Base-by-base conservation (phyloP, 2,888 invertebrate species). In the Philonicus albiceps region DNA sequence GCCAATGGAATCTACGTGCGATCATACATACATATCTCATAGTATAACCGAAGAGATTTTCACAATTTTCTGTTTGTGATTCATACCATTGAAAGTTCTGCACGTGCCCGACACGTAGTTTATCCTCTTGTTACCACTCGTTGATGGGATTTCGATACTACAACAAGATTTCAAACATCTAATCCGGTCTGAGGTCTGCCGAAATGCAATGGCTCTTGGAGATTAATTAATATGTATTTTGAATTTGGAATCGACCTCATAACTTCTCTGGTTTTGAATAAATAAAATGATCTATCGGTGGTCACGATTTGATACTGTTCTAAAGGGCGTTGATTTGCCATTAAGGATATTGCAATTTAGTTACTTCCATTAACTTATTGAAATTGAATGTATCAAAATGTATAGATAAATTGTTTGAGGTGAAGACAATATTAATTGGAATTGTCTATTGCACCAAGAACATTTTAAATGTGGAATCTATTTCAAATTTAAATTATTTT, bases 21-120 rank as follows among this genome's bases (percentile, higher is more conserved):
- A 64, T 3, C 27, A 64, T 27, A 64, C 27, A 64, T 22, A 64
- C 53, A 53, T 19, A 78, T 22, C 11, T 43, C n/a, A 78, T 78
- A 78, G 43, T 16, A 78, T 16, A 78, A 49, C 49, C 16, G 43
- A 78, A 43, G 78, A 78, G 78, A 78, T 78, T 78, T 78, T 78
- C 78, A 78, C 49, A 43, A 78, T 78, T 78, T 78, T 78, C 49
- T 30, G 30, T 78, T 78, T 78, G 43, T 49, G 78, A 78, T 78
- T 78, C 78, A 78, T 37, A 16, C 53, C 30, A 78, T 49, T 78
- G 78, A 78, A 78, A 78, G 43, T 43, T 78, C n/a, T 78, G 49
- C 34, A 76, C 40, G 64, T 64, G 64, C 64, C 64, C 11, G 64
- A 74, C 74, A 34, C 34, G 37, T 40, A 76, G 11, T 19, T 13